These are phyloP conservation scores for Pocillopora verrucosa DNA, from an alignment of 64 coral and sea anemone genomes.

Conservation along the genomic window DNA sequence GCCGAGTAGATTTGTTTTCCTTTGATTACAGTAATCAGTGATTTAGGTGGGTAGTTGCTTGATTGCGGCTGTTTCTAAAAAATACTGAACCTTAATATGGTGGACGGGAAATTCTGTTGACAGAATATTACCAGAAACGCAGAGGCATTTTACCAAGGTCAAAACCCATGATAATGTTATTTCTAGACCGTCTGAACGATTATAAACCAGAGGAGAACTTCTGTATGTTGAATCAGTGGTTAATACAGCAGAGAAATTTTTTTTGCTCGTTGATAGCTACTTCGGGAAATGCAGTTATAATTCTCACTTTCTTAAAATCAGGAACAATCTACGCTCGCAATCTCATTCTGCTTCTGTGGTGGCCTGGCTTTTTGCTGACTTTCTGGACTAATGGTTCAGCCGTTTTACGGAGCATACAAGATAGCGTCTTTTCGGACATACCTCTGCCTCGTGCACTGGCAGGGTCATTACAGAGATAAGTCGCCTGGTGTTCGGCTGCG, in stretches of 20 bases:
- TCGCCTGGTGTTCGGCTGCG: conserved; percentile 56
- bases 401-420: conserved; percentile 41
- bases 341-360: conserved; percentile 40
- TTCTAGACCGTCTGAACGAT: not conserved
- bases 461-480: conserved; percentile 27
- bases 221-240: not conserved
- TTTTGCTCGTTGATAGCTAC: not conserved
- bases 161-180: not conserved
- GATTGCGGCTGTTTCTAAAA: not conserved
- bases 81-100: not conserved
- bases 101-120: not conserved
- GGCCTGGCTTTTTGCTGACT: conserved; percentile 46
- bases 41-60: too few species aligned
- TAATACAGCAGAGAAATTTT: not conserved
- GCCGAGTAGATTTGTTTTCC: not conserved
- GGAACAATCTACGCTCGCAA: conserved; percentile 27
- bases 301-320: conserved; percentile 35
- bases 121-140: not conserved
- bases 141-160: not conserved
- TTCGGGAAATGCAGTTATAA: conserved; percentile 28
- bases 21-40: not conserved
- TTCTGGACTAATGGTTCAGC: conserved; percentile 52
- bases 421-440: conserved; percentile 2
- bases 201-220: not conserved
- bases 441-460: not conserved